Evolutionary conservation across 2,113 vertebrate species (phyloP), one percentile per base, ranked within the genome.

Genomic region (Hippocampus abdominalis): DNA sequence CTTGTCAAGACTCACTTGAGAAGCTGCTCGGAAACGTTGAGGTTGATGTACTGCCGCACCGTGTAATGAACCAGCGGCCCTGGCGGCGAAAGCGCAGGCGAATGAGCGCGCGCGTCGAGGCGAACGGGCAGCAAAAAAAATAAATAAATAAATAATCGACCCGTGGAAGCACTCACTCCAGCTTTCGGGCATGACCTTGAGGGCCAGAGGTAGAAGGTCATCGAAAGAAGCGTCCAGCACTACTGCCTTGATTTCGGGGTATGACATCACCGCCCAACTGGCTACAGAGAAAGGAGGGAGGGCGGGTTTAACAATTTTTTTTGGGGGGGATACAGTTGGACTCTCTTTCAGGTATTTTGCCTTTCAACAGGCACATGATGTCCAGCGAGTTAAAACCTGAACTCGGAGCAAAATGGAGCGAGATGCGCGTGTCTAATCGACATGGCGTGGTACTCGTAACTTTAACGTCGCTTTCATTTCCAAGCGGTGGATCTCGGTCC

Each of bases 131-230:
- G 5, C 6, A 18, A 1, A 25, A 27, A 27, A 27, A 27, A 27
- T 2, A 27, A 27, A 27, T 2, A 27, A 36, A 36, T 6, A 36
- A 36, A 32, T 0, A 32, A 64, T n/a, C 3, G 40, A 8, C 2
- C 12, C 25, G 12, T 44, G 29, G 6, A 60, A 29, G n/a, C 23
- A 93, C 95, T 96, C 78, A 97, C 95, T 93, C 94, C 95, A 96
- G 84, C 94, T 96, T 75, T 95, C 93, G 0, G 95, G 95, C 95
- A 97, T 97, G 86, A 96, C 95, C 84, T 97, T 97, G 73, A 95
- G 88, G 16, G 95, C 95, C 68, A 97, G 86, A 36, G 95, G 95
- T 46, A 96, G 90, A 36, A 97, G 90, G 85, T 96, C 95, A 62
- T 97, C 95, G 15, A 97, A 96, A 60, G 95, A 96, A 40, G 95